Percentiles rank a stretch among this genome's conserved stretches.
phyloP scores from a whole-genome alignment of 2,888 invertebrate species.

The Heteromyza rotundicornis region DNA sequence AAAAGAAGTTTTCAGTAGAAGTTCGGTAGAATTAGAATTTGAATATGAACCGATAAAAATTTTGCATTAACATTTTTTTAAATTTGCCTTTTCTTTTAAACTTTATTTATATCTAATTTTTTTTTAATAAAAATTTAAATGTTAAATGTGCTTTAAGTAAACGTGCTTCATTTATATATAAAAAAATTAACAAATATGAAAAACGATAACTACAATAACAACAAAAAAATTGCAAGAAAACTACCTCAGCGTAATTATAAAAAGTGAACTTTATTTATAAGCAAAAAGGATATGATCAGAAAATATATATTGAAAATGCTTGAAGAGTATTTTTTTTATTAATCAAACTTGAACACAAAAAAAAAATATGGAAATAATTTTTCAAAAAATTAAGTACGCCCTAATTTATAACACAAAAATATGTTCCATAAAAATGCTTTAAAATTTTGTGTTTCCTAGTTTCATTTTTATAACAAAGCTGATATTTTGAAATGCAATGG shows the following conservation, averaged over 20 bases:
- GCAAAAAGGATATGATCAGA: conserved; percentile 6
- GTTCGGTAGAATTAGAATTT: neutral
- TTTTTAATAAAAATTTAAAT: too few relatives aligned
- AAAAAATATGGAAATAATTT: too few relatives aligned
- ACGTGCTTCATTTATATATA: conserved; percentile 48
- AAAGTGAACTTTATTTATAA: neutral
- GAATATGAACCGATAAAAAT: neutral
- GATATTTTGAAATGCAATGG: too few relatives aligned
- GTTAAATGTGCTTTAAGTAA: conserved; percentile 58
- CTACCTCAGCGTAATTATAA: conserved; percentile 21
- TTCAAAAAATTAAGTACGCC: too few relatives aligned
- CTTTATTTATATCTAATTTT: too few relatives aligned
- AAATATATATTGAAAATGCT: neutral
- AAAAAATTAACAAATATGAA: conserved; percentile 15
- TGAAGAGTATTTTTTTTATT: neutral
- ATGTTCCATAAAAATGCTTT: too few relatives aligned
- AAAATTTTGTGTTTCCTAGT: too few relatives aligned
- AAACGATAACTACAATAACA: conserved; percentile 20
- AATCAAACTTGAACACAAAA: too few relatives aligned
- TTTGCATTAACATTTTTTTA: too few relatives aligned
- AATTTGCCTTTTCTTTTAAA: too few relatives aligned
- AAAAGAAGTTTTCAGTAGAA: neutral
- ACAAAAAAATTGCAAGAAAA: conserved; percentile 25
- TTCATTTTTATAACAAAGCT: too few relatives aligned
- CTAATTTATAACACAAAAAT: too few relatives aligned